Percentiles rank a stretch among this genome's conserved stretches.
Conservation (phyloP, 2,113 vertebrate species). For the Cricetomys ansorgei region DNA sequence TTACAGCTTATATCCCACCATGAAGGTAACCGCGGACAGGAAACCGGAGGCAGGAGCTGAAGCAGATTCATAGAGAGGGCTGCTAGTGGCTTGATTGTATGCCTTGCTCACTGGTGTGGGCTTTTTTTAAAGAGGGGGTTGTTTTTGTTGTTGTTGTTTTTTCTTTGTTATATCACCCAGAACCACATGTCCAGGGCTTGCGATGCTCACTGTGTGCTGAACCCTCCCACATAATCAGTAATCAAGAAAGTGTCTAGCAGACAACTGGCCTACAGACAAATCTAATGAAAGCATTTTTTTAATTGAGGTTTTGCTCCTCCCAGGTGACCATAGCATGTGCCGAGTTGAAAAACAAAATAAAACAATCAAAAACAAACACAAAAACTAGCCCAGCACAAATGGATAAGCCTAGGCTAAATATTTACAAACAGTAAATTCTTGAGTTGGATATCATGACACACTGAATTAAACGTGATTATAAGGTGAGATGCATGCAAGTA, state of each 20-base stretch:
- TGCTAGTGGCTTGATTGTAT: neutral
- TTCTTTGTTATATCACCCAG: neutral
- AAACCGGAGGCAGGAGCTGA: neutral
- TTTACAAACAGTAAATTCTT: neutral
- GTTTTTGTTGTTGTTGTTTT: neutral
- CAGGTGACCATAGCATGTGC: neutral
- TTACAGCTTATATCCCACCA: neutral
- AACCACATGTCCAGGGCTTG: too few species aligned
- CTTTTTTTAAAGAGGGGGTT: too few species aligned
- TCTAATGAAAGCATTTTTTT: too few species aligned
- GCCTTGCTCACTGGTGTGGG: neutral
- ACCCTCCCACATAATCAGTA: too few species aligned
- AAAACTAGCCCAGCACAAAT: neutral
- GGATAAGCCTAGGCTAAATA: neutral
- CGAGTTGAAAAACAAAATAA: neutral
- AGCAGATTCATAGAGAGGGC: neutral
- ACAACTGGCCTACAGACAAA: too few species aligned
- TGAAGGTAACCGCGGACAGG: neutral
- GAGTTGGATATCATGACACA: neutral
- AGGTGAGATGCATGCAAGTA: neutral
- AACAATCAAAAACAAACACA: too few species aligned
- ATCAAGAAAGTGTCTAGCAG: too few species aligned
- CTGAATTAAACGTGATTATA: neutral
- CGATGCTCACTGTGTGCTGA: too few species aligned
- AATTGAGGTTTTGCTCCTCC: too few species aligned